Base-by-base conservation (phyloP, 2,888 invertebrate species). In the Odontocolon sp. region DNA sequence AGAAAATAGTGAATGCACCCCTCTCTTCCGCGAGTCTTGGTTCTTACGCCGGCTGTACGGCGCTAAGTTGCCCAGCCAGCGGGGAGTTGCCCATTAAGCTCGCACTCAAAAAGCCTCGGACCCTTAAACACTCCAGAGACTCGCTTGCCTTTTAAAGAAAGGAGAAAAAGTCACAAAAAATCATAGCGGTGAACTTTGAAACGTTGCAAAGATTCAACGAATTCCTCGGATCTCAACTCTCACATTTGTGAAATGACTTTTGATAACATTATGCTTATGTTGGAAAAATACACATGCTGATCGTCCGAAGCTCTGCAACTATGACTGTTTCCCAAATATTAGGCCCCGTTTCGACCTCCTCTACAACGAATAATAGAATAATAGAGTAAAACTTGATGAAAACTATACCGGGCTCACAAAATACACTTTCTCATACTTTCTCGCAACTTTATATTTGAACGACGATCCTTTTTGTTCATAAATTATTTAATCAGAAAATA, bases 1-100 rank as follows among this genome's bases (percentile, higher is more conserved):
- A 61, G 50, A 68, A 63, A 71, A 71, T 50, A 57, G 67, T 56
- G 56, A 77, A 70, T 70, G 50, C 36, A 40, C 52, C 70, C 36
- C 66, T 52, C 28, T 26, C 50, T 59, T 14, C 8, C 54, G 16
- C 18, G 23, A 38, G 33, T 56, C 47, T 36, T 8, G 56, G 36
- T 36, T 28, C 28, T 38, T 9, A 23, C 38, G 18, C 14, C 56
- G 45, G 16, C 18, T 33, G 33, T 47, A 50, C 31, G 50, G 50
- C 42, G 63, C 50, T 56, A 68, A 63, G 61, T 77, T 77, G 21
- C 76, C 50, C 57, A 68, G 76, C 68, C 71, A 77, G 71, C 71
- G 63, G 50, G 76, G 71, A 67, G 47, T 33, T 57, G 33, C 47
- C 76, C 71, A 77, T 77, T 72, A 77, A 77, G 76, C 67, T 63